Conservation (phyloP, 2,797 vertebrate genomes). For the Danionella dracula region DNA sequence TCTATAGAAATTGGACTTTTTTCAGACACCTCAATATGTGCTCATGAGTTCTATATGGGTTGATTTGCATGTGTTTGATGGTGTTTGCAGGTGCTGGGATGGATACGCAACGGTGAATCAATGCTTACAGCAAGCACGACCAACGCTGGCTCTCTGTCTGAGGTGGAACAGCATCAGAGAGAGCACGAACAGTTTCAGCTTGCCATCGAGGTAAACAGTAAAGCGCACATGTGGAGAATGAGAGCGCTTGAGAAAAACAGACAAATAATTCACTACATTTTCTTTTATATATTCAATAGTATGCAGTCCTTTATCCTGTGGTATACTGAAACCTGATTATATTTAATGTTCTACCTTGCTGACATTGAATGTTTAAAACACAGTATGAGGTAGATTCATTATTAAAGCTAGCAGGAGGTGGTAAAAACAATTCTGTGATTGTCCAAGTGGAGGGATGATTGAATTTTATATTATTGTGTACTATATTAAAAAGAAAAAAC, state of each 20-base stretch:
- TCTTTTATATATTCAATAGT: neutral
- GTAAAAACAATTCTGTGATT: neutral
- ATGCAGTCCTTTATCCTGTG: no score
- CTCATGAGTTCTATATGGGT: neutral
- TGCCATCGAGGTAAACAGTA: conserved; percentile 85
- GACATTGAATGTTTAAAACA: no score
- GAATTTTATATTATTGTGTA: neutral
- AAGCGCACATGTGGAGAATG: neutral
- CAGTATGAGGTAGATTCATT: neutral
- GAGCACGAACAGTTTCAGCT: conserved; percentile 97
- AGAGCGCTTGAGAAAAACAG: no score
- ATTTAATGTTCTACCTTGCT: no score
- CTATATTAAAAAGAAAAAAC: neutral
- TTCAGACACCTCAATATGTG: neutral
- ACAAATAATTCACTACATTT: neutral
- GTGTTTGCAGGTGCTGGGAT: conserved; percentile 83
- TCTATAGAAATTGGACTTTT: no score
- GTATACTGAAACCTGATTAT: no score
- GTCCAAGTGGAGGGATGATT: no score
- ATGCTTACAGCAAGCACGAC: conserved; percentile 92
- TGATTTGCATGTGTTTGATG: neutral
- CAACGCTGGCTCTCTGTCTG: conserved; percentile 92
- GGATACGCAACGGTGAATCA: conserved; percentile 95
- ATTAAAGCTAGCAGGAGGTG: neutral
- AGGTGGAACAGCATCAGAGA: conserved; percentile 93